Evolutionary conservation across 2,888 invertebrate genomes (phyloP).

Genomic region (Morpho helenor): DNA sequence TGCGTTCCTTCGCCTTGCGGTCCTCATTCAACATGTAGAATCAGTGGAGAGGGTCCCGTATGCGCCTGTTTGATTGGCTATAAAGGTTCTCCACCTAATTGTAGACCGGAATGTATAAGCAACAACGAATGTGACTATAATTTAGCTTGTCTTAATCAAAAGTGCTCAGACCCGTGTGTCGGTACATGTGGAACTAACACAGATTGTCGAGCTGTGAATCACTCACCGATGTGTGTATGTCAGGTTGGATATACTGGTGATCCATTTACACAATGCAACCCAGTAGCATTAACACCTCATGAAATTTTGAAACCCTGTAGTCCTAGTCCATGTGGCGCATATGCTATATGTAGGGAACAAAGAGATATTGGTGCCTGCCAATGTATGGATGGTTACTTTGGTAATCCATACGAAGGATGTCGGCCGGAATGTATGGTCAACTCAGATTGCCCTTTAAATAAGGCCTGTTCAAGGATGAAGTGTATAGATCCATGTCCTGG

Average conservation of each 20-base stretch:
- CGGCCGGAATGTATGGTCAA: slow-evolving; percentile 86
- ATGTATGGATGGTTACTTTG: slow-evolving; percentile 81
- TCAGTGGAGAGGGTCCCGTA: slow-evolving; percentile 82
- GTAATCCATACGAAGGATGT: slow-evolving; percentile 89
- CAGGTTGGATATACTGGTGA: slow-evolving; percentile 84
- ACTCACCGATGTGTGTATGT: slow-evolving; percentile 87
- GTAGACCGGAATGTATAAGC: slow-evolving; percentile 86
- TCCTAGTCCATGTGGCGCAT: slow-evolving; percentile 82
- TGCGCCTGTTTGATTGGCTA: slow-evolving; percentile 86
- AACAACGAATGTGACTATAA: slow-evolving; percentile 83
- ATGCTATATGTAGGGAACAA: slow-evolving; percentile 80
- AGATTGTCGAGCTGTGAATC: slow-evolving; percentile 85
- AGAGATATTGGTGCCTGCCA: slow-evolving; percentile 83
- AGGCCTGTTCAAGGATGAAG: slow-evolving; percentile 85
- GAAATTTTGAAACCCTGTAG: slow-evolving; percentile 80
- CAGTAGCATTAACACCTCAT: slow-evolving; percentile 49
- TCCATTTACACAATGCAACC: slow-evolving; percentile 84
- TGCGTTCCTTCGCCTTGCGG: slow-evolving; percentile 90
- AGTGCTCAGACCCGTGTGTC: slow-evolving; percentile 85
- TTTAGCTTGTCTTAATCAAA: slow-evolving; percentile 83
- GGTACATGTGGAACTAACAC: slow-evolving; percentile 85
- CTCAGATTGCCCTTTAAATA: slow-evolving; percentile 85
- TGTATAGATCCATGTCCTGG: slow-evolving; percentile 90
- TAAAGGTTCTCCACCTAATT: slow-evolving; percentile 83
- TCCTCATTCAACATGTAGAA: slow-evolving; percentile 84